Base-by-base conservation (phyloP, 2,113 vertebrate genomes). In the Psilopogon haemacephalus region DNA sequence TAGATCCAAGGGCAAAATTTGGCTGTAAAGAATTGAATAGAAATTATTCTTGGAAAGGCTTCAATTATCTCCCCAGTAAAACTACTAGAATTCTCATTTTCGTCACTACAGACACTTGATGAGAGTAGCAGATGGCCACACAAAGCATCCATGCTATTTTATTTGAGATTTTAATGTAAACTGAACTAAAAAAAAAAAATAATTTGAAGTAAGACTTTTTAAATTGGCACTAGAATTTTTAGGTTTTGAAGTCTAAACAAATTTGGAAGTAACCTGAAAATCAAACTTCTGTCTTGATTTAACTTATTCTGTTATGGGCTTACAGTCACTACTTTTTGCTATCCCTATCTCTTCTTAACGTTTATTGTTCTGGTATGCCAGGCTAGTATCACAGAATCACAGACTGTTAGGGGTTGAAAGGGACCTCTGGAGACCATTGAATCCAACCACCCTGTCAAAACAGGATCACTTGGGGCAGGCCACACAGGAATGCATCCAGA, bases 31-130 rank as follows among this genome's bases (percentile, higher is more conserved):
- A 92, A 93, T 71, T 95, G 96, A 97, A 97, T 97, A 96, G 96
- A 97, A 97, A 97, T 97, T 97, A 96, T 97, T 97, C 96, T 97
- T 97, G 96, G 96, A 97, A 97, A 97, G 94, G 95, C 95, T 96
- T 97, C 96, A 97, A 96, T 97, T 97, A 97, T 95, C 91, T 96
- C 95, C 73, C 88, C 80, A 95, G 90, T 79, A 90, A 97, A 97
- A 95, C 94, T 97, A 97, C 95, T 94, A 96, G 90, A 94, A 92
- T 96, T 90, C 96, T 97, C 96, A 95, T 93, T 96, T 96, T 95
- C 86, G 90, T 97, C 95, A 94, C 94, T 96, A 85, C 96, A 95
- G 93, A 97, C 81, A 84, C 95, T 97, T 97, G 94, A 94, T 91
- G 96, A 96, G 95, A 95, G 95, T 95, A 97, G 96, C 97, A 98